A percentile compares a stretch with the other conserved stretches of the same genome.
Conservation (phyloP, 2,888 invertebrate genomes). For the Adelognathus sp. region DNA sequence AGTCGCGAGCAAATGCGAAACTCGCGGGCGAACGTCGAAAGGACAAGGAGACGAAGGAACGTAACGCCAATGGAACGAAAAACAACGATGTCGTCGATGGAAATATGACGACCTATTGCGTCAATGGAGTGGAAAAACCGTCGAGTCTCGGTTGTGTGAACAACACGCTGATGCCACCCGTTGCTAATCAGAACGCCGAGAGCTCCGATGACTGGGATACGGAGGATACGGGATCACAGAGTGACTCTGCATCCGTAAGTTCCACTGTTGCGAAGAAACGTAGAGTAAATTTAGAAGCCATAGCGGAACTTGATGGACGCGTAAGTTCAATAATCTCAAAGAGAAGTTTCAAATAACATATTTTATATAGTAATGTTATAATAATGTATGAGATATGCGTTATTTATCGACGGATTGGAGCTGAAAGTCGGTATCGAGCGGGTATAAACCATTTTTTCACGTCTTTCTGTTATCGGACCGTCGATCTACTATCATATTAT, state of each 20-base stretch:
- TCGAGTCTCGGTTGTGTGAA: constrained; percentile 28
- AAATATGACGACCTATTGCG: constrained; percentile 61
- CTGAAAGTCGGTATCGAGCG: too few species aligned
- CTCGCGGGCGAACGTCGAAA: constrained; percentile 68
- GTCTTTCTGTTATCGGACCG: too few species aligned
- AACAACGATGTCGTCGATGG: constrained; percentile 24
- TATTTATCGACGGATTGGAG: too few species aligned
- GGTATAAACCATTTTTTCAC: too few species aligned
- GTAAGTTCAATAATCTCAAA: constrained; percentile 1
- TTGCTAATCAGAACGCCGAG: constrained; percentile 71
- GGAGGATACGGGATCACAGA: constrained; percentile 81
- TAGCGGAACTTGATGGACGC: not conserved
- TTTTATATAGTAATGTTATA: too few species aligned
- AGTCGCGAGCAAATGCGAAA: constrained; percentile 72
- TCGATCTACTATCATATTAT: too few species aligned
- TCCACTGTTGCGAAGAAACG: constrained; percentile 27
- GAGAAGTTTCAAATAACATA: too few species aligned
- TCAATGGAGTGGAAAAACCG: constrained; percentile 63
- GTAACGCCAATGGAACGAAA: constrained; percentile 31
- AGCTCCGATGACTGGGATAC: constrained; percentile 81
- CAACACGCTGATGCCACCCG: constrained; percentile 70
- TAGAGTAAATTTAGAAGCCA: constrained; percentile 11
- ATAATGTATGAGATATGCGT: too few species aligned
- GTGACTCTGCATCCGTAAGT: constrained; percentile 80
- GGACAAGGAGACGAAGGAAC: constrained; percentile 66